Conservation (phyloP, 2,113 vertebrate species). For the Centropus bengalensis region DNA sequence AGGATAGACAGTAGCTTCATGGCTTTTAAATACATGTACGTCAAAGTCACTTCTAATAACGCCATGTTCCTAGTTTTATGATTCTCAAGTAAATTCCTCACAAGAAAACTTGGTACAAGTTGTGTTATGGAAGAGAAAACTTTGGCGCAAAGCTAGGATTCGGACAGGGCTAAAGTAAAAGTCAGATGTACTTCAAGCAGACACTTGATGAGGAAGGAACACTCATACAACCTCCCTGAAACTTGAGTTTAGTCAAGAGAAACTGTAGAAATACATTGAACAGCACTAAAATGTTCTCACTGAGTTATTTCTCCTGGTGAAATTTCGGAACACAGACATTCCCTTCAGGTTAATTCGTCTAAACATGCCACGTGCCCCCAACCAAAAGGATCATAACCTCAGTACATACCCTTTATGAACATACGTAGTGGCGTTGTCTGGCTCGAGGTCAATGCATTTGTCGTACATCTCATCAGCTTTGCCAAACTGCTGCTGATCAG, state of each 20-base stretch:
- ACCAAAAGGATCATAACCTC: not conserved
- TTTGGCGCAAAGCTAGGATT: not conserved
- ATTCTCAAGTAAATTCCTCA: not conserved
- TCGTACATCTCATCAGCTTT: constrained; percentile 99
- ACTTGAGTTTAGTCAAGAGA: not conserved
- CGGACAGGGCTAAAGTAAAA: not conserved
- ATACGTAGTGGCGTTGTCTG: constrained; percentile 97
- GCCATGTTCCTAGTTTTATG: not conserved
- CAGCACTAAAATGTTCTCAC: not conserved
- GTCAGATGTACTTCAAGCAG: not conserved
- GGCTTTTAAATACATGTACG: not conserved
- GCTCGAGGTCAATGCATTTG: constrained; percentile 97
- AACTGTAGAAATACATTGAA: not conserved
- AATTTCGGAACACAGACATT: not conserved
- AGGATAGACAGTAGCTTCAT: not conserved
- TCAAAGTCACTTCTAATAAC: not conserved
- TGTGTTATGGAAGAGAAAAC: not conserved
- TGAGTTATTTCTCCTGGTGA: not conserved
- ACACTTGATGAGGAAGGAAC: not conserved
- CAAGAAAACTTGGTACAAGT: not conserved
- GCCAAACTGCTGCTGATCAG: constrained; percentile 98
- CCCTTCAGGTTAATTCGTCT: not conserved
- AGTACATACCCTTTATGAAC: constrained; percentile 96
- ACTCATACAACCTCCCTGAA: not conserved
- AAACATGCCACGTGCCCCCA: not conserved